These are phyloP conservation scores for Carcina quercana DNA, from an alignment of 2,888 invertebrate species.

Conservation along the genomic window DNA sequence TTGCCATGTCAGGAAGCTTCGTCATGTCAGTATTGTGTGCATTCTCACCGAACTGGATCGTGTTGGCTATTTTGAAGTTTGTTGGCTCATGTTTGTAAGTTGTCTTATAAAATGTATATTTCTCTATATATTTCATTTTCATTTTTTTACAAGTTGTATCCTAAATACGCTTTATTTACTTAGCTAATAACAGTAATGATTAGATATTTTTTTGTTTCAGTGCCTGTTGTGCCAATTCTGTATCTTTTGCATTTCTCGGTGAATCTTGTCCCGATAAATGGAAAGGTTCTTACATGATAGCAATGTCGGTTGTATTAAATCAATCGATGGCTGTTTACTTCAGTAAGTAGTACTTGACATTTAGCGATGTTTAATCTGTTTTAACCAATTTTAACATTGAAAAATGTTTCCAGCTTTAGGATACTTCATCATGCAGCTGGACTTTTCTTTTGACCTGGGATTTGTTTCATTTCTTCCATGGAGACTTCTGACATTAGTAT, in stretches of 20 bases:
- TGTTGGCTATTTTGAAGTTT: conserved; percentile 31
- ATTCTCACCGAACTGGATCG: conserved; percentile 35
- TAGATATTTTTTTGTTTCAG: no score
- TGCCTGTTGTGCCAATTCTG: not conserved
- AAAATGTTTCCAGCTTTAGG: conserved; percentile 23
- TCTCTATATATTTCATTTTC: no score
- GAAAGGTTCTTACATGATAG: no score
- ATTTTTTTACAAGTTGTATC: no score
- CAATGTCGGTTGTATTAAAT: no score
- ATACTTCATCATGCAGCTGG: conserved; percentile 24
- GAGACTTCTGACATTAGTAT: conserved; percentile 33
- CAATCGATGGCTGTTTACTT: no score
- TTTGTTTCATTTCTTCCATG: conserved; percentile 31
- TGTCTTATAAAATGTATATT: no score
- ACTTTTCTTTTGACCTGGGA: conserved; percentile 24
- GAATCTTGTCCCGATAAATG: not conserved
- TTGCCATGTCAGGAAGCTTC: conserved; percentile 28
- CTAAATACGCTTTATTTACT: no score
- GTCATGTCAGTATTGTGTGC: conserved; percentile 26
- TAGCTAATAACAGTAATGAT: no score
- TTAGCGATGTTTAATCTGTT: no score
- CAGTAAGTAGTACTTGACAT: no score
- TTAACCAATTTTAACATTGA: no score
- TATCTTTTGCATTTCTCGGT: not conserved
- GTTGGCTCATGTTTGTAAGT: conserved; percentile 34